Percentiles rank a stretch among this genome's conserved stretches.
Conservation (phyloP, 2,113 vertebrate genomes). For the Cyprinodon tularosa region DNA sequence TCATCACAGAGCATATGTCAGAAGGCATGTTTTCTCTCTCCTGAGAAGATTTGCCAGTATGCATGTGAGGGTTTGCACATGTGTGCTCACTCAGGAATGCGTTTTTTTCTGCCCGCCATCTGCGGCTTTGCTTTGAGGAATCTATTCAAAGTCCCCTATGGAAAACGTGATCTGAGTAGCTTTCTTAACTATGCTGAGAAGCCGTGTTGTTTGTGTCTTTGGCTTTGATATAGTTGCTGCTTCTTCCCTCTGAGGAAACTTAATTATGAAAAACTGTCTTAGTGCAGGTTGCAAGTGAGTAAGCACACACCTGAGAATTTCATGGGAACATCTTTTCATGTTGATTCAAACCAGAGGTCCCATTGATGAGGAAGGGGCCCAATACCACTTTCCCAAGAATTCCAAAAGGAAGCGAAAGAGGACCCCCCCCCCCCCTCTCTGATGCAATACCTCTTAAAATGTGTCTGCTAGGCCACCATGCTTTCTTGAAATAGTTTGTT, state of each 20-base stretch:
- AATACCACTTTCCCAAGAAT: conserved; percentile 49
- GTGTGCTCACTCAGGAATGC: conserved; percentile 74
- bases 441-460: conserved; percentile 61
- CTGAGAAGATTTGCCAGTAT: conserved; percentile 41
- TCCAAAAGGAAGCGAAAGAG: conserved; percentile 57
- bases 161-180: conserved; percentile 39
- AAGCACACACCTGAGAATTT: conserved; percentile 73
- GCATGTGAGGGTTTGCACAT: conserved; percentile 67
- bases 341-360: conserved; percentile 55
- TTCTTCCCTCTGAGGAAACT: conserved; percentile 49
- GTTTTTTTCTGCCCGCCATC: conserved; percentile 65
- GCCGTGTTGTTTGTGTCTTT: conserved; percentile 39
- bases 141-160: conserved; percentile 63
- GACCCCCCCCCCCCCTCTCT: conserved; percentile 62
- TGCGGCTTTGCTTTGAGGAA: conserved; percentile 61
- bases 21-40: conserved; percentile 44
- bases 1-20: conserved; percentile 63
- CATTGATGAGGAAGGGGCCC: conserved; percentile 51
- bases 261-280: conserved; percentile 60
- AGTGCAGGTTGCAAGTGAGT: conserved; percentile 57
- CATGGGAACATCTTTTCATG: conserved; percentile 65
- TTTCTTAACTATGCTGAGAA: conserved; percentile 33
- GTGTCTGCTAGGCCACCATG: conserved; percentile 41
- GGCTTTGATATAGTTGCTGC: conserved; percentile 41
- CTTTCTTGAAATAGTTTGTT: conserved; percentile 57